Evolutionary conservation across 2,888 invertebrate genomes (phyloP).

Genomic region (Pseudococcus viburni): DNA sequence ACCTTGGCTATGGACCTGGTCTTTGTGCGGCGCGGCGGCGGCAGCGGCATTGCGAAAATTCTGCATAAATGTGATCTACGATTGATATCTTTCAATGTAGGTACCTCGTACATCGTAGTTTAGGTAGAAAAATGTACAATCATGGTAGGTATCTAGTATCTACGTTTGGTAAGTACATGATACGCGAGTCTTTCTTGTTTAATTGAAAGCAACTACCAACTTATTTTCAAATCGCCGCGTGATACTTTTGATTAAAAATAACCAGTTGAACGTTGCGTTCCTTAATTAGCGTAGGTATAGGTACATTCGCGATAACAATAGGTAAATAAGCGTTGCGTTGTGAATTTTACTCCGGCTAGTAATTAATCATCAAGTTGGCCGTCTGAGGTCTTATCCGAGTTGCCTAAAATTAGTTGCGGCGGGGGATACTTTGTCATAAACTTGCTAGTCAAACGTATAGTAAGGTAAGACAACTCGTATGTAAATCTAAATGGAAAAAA

Average conservation of each 20-base stretch:
- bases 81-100: too few species aligned
- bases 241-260: constrained; percentile 53
- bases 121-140: not conserved
- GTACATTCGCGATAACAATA: constrained; percentile 28
- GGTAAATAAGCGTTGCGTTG: constrained; percentile 40
- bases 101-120: too few species aligned
- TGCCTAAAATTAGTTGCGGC: not conserved
- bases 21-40: too few species aligned
- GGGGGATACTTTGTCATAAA: not conserved
- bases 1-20: too few species aligned
- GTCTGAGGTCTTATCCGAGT: not conserved
- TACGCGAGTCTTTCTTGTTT: constrained; percentile 5
- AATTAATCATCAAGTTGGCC: not conserved
- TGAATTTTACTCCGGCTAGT: not conserved
- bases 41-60: not conserved
- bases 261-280: constrained; percentile 40
- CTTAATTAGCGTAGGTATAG: constrained; percentile 21
- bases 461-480: too few species aligned
- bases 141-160: too few species aligned
- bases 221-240: constrained; percentile 25
- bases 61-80: not conserved
- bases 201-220: constrained; percentile 14
- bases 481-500: too few species aligned
- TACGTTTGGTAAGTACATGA: not conserved
- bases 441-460: not conserved